Base-by-base conservation (phyloP, 2,888 invertebrate species). In the Leptothorax acervorum region DNA sequence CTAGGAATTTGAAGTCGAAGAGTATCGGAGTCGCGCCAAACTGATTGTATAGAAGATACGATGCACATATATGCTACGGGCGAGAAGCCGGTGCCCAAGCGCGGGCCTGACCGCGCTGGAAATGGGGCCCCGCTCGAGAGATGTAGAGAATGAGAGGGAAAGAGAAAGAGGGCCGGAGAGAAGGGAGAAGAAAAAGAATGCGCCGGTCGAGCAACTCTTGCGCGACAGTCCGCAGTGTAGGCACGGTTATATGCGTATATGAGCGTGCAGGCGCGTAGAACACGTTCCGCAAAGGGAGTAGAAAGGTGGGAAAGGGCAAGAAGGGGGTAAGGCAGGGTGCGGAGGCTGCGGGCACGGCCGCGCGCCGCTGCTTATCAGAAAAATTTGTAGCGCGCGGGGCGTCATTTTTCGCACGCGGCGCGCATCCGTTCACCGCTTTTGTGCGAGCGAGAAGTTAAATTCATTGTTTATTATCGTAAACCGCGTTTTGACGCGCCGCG, bases 171-270 rank as follows among this genome's bases (percentile, higher is more conserved):
- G 23, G 23, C 18, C n/a, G 68, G 39, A 53, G 66, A 53, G 42
- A 23, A 70, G 62, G 23, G 42, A 81, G 83, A 85, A 82, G 82
- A 89, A 89, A 88, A 88, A 87, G 85, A 89, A 89, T 83, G 81
- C 89, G 89, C 89, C 88, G 92, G 92, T 92, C 92, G 91, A 91
- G 91, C 92, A 90, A 92, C 92, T 92, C 92, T 91, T 86, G 91
- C 91, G 87, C 88, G 91, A 90, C 90, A 90, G 88, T 85, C 87
- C 82, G 86, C 86, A 86, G 86, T 88, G 85, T 86, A 86, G 82
- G 81, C 83, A 86, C 85, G 35, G 85, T 86, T 84, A 79, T 70
- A 79, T 73, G 86, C 88, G 85, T 86, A 83, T 89, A 89, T 85
- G 74, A 83, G 88, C 86, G 89, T 90, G 90, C 89, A 90, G 83